phyloP scores from a whole-genome alignment of 2,113 vertebrate genomes.

The Oenanthe melanoleuca region DNA sequence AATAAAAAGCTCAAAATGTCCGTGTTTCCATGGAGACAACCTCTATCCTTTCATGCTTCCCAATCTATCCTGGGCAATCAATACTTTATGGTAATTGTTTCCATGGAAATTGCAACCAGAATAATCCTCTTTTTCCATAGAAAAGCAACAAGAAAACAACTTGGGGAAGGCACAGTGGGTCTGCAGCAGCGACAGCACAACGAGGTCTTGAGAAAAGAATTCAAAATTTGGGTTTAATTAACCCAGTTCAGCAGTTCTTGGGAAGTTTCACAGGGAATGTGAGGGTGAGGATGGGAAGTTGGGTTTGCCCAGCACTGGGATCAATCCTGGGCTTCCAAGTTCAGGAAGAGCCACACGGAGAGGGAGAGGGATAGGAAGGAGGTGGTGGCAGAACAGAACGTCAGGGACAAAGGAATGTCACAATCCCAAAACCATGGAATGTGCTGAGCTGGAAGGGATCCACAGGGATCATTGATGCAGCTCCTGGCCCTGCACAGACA shows the following conservation, averaged over 20 bases:
- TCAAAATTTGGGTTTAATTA: background rate
- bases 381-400: background rate
- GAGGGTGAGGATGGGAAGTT: background rate
- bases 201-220: background rate
- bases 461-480: background rate
- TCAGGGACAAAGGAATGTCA: background rate
- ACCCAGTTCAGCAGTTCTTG: background rate
- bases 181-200: background rate
- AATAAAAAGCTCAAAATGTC: slow-evolving; percentile 31
- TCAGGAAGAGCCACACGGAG: rapidly evolving
- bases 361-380: rapidly evolving
- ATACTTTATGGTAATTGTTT: slow-evolving; percentile 78
- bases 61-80: slow-evolving; percentile 71
- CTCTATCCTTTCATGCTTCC: slow-evolving; percentile 63
- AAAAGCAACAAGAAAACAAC: background rate
- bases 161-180: background rate
- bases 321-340: rapidly evolving
- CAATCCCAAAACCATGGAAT: rapidly evolving
- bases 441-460: background rate
- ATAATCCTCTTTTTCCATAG: slow-evolving; percentile 14
- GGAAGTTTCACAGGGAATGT: background rate
- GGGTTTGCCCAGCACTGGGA: background rate
- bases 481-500: background rate
- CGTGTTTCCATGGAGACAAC: slow-evolving; percentile 75
- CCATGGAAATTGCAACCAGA: slow-evolving; percentile 71